Base-by-base conservation (phyloP, 2,888 invertebrate species). In the Galerucella nymphaeae region DNA sequence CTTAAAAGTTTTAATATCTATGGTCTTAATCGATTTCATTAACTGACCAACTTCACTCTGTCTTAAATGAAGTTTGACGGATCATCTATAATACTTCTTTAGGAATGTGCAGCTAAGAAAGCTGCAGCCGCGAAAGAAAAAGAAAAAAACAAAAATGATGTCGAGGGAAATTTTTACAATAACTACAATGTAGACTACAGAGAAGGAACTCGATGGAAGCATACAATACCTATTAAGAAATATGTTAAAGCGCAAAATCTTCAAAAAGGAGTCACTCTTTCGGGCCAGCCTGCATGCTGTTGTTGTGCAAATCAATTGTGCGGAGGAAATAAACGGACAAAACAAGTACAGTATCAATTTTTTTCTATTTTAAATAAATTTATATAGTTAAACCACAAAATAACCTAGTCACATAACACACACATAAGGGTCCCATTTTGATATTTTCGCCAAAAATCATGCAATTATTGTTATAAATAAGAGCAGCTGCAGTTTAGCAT, bases 141-240 rank as follows among this genome's bases (percentile, higher is more conserved):
- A 18, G 18, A 9, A 16, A 18, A 53, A 18, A 53, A 53, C 18
- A 18, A 53, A 1, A 53, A 53, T 5, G 2, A 10, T 2, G 18
- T 16, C 14, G n/a, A 10, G 11, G 61, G 61, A 18, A 62, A 42
- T 11, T 62, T 18, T 13, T 62, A 62, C 42, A 62, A 62, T 18
- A 62, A 62, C n/a, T 62, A 42, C 18, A 41, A 16, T 5, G 18
- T 62, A 18, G 61, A 62, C 42, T 62, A 62, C 16, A 38, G 61
- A 41, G 16, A n/a, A 9, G n/a, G 18, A 62, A 18, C 14, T 11
- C 18, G 41, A 58, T 58, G 58, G 58, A 58, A 58, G 23, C 13
- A 59, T 38, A 30, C n/a, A 59, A 5, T 38, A 38, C 38, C 30
- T 30, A 18, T 30, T 23, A 30, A 4, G 23, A 30, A 58, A 58